Base-by-base conservation (phyloP, 2,888 invertebrate genomes). In the Hydriomena furcata region DNA sequence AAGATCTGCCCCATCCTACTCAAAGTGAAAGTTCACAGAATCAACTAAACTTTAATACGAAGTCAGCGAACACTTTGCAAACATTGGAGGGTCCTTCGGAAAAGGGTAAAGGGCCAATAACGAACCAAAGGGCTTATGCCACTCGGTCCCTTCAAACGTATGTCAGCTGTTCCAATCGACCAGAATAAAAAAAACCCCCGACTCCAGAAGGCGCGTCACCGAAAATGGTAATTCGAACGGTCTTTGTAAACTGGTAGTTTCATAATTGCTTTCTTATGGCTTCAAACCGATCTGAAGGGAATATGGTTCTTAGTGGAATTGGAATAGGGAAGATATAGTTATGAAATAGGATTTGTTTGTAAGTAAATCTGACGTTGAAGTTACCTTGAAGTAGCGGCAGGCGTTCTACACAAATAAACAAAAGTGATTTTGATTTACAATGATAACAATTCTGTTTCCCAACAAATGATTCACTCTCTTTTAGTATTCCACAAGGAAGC, bases 61-160 rank as follows among this genome's bases (percentile, higher is more conserved):
- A 57, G 55, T 74, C 51, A 54, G 74, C 74, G 75, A 73, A 73
- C 70, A 75, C 80, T 82, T 73, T 55, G 76, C 82, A 84, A 87
- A 85, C 80, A 85, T 64, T 64, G 70, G 68, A 77, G 76, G 63
- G 71, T 73, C 74, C 73, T 74, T 71, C 58, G 62, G 66, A 71
- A 73, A 77, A 76, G 78, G 79, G 74, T 72, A 76, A 79, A 77
- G 75, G 76, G 74, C 69, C 79, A 82, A 82, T 86, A 87, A 87
- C 86, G 81, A 83, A 76, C 78, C 79, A 78, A 77, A 79, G 79
- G 83, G 87, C 82, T 87, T 86, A 84, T 76, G 76, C 78, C 83
- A 83, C 82, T 84, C 85, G 73, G 81, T 79, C 82, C 83, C 84
- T 77, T 81, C 71, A 24, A 84, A 82, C 87, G 85, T 87, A 88